Evolutionary conservation across 1,140 invertebrate species (phyloP), one percentile per base, ranked within the genome.

Genomic region (Drosophila chauvacae): DNA sequence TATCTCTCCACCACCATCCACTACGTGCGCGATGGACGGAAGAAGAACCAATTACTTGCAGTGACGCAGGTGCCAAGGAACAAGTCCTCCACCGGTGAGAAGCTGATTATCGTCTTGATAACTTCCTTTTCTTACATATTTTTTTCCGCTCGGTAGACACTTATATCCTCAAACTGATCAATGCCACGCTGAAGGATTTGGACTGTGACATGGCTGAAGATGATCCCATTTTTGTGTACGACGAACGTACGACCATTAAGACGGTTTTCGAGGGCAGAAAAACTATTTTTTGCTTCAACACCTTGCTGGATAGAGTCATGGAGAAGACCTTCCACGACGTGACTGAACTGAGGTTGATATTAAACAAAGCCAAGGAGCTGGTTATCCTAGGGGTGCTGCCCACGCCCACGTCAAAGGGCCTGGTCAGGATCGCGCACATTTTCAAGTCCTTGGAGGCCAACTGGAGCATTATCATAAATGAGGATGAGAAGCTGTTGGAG

Each of bases 211-310:
- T 64, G 45, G 23, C 11, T 0, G 37, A 51, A 11, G 72, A 75
- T 35, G 28, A 66, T 2, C 44, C 60, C 14, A 62, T 66, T 26
- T 48, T 77, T 11, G 57, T 80, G 3, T 44, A 63, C 61, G 41
- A 26, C 35, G 16, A 53, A 18, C 14, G 58, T 26, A 11, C 42
- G 1, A n/a, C 53, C 14, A 16, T 44, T 4, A 56, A 26, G 50
- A 7, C 58, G 14, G 18, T 41, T 42, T 47, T 23, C 7, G 30
- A 41, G 10, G 30, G 26, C 9, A 14, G 44, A 13, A 23, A 11
- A 42, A 55, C 28, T 44, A 18, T 47, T 26, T 55, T 26, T 30
- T 80, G 77, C 30, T 51, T 77, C 13, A 77, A 55, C 33, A 37
- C 71, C 45, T 39, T 80, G 30, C 39, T 78, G 11, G 51, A 57